Base-by-base conservation (phyloP, 2,797 vertebrate genomes). In the Gallinago stenura region DNA sequence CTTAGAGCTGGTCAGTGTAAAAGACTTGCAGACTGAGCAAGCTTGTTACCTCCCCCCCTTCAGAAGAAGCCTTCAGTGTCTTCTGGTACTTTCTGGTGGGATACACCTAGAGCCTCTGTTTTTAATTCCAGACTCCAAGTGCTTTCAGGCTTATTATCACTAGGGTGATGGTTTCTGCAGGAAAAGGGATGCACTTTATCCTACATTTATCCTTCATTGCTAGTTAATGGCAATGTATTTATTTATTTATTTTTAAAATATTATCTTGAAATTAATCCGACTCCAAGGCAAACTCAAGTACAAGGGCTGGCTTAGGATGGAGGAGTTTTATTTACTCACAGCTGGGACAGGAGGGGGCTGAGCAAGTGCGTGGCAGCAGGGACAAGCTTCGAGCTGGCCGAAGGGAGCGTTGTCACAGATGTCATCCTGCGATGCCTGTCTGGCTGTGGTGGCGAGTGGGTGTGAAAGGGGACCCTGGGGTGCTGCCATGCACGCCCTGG, bases 331-430 rank as follows among this genome's bases (percentile, higher is more conserved):
- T 77, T 79, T 62, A 19, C 60, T 86, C 21, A 2, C 35, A 51
- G 25, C 26, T 72, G 43, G 13, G 43, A n/a, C 54, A 37, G 62
- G 85, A 72, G 10, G 1, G 24, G 30, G 18, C 81, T 50, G 35
- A 71, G 41, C 3, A 5, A 75, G 21, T 3, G 7, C 0, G 0
- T 60, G 70, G 50, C 70, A 82, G 48, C 48, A 57, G 69, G 57
- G 53, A 39, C 0, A 3, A 57, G n/a, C 75, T 79, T 61, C 0
- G 0, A 13, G 18, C 14, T 31, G 18, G 19, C 41, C 3, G 3
- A 61, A 48, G 25, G n/a, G 9, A 70, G 10, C 0, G 0, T 25
- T 56, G 39, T 89, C 68, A 19, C 1, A 1, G 48, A 1, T 51
- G 65, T n/a, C 3, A 12, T 60, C 45, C 65, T 71, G 37, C 3